Base-by-base conservation (phyloP, 2,888 invertebrate genomes). In the Ecliptopera silaceata region DNA sequence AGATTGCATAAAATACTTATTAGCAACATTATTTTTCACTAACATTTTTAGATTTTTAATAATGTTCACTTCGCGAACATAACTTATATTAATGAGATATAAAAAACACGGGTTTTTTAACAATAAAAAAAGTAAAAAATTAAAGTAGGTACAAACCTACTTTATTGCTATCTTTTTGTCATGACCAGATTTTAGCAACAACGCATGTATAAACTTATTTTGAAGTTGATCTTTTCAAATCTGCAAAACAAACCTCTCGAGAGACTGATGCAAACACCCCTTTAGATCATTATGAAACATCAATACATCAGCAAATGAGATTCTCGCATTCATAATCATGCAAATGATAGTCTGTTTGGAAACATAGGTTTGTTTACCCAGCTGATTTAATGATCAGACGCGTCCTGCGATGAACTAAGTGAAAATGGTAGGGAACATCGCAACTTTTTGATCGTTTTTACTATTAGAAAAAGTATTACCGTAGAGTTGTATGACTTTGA, bases 381-480 rank as follows among this genome's bases (percentile, higher is more conserved):
- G 79, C 80, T 84, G 88, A 89, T 90, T 89, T 86, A 87, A 88
- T 89, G 87, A 88, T 86, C 79, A 77, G 68, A 79, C 80, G 85
- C 82, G 86, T 82, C 77, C 71, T n/a, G 79, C 74, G 80, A 82
- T 80, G 80, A 78, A 34, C 13, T 34, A 80, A 74, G 74, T 31
- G 12, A n/a, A n/a, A n/a, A n/a, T n/a, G n/a, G n/a, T n/a, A n/a
- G n/a, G n/a, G n/a, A n/a, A n/a, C n/a, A n/a, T n/a, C n/a, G n/a
- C n/a, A n/a, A n/a, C n/a, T n/a, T n/a, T n/a, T n/a, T n/a, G n/a
- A n/a, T n/a, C n/a, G n/a, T n/a, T n/a, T n/a, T n/a, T n/a, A n/a
- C n/a, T n/a, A n/a, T n/a, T n/a, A n/a, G n/a, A n/a, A n/a, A n/a
- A n/a, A n/a, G n/a, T n/a, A n/a, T n/a, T n/a, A n/a, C n/a, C n/a